These are phyloP conservation scores for Mystacornis crossleyi DNA, from an alignment of 2,113 vertebrate species.

Conservation along the genomic window DNA sequence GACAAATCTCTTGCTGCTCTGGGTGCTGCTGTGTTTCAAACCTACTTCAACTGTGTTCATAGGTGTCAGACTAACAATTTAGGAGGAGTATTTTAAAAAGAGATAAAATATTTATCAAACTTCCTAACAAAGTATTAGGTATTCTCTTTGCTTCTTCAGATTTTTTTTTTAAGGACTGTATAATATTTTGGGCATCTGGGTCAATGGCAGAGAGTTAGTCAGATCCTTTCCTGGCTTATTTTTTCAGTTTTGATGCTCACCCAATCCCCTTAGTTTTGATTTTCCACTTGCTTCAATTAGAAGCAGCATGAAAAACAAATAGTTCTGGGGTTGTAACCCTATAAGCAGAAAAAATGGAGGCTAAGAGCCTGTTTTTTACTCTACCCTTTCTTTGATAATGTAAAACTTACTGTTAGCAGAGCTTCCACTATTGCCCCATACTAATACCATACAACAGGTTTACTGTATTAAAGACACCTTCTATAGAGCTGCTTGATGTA, in stretches of 20 bases:
- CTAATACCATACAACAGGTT: not conserved
- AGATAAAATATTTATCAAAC: not conserved
- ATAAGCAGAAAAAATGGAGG: not conserved
- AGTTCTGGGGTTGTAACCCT: not conserved
- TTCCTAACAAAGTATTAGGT: not conserved
- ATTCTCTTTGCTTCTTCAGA: not conserved
- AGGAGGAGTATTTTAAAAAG: not conserved
- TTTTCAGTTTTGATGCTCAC: not conserved
- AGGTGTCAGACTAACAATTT: not conserved
- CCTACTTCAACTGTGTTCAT: not conserved
- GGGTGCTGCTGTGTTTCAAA: not conserved
- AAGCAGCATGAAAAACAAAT: not conserved
- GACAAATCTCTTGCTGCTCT: not conserved
- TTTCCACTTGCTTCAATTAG: not conserved
- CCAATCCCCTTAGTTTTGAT: not conserved
- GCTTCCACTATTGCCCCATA: not conserved
- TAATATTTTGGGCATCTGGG: not conserved
- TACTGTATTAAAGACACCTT: not conserved
- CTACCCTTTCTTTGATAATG: not conserved
- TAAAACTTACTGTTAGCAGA: not conserved
- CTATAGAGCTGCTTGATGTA: not conserved
- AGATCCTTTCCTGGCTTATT: not conserved
- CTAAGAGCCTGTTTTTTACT: not conserved
- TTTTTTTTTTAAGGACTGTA: not conserved
- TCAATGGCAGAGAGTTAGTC: not conserved